Evolutionary conservation across 2,113 vertebrate species (phyloP).

Genomic region (Trogon surrucura): DNA sequence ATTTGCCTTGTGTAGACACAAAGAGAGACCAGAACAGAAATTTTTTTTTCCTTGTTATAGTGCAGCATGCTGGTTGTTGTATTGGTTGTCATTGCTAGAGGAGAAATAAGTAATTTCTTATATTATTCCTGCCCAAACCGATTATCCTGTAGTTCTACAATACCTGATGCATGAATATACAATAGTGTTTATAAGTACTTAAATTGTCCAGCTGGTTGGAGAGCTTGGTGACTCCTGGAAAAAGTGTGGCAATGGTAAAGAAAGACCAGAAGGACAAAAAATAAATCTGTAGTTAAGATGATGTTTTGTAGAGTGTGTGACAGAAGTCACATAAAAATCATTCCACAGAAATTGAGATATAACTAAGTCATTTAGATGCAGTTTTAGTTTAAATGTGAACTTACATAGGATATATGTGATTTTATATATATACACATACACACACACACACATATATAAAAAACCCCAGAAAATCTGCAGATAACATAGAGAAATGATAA

Average conservation of each 20-base stretch:
- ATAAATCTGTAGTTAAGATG: neutral
- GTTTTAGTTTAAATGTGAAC: neutral
- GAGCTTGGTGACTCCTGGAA: neutral
- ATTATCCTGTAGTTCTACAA: neutral
- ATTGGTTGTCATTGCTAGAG: neutral
- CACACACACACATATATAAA: too few relatives aligned
- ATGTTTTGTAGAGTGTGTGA: neutral
- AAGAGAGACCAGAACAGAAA: conserved; percentile 1
- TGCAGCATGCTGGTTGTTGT: neutral
- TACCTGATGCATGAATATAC: neutral
- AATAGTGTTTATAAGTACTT: neutral
- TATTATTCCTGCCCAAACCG: neutral
- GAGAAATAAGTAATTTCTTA: neutral
- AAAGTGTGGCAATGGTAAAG: neutral
- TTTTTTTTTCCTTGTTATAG: neutral
- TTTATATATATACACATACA: neutral
- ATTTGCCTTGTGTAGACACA: neutral
- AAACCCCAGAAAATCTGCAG: neutral
- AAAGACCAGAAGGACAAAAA: neutral
- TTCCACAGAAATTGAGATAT: neutral
- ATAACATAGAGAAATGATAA: conserved; percentile 31
- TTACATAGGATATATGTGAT: neutral
- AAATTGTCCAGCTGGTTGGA: neutral
- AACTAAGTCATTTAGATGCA: neutral
- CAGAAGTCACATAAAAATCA: neutral